Conservation (phyloP, 2,797 vertebrate species). For the Thunnus albacares region DNA sequence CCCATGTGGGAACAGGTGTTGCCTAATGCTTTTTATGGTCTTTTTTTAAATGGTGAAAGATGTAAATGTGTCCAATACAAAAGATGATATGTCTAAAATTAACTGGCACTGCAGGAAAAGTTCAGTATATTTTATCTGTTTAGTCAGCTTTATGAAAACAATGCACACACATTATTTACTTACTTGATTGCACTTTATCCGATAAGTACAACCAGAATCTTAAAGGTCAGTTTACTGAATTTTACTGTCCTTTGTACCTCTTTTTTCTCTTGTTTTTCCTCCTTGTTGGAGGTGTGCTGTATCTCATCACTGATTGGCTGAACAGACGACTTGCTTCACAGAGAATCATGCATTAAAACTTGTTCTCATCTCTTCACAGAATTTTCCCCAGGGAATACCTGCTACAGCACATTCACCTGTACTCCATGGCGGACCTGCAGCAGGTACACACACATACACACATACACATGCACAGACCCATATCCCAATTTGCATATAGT, state of each 20-base stretch:
- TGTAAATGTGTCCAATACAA: too few species aligned
- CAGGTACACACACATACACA: constrained; percentile 86
- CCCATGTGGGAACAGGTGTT: background rate
- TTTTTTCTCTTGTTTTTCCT: background rate
- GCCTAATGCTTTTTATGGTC: background rate
- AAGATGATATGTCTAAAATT: background rate
- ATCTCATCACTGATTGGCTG: background rate
- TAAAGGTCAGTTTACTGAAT: background rate
- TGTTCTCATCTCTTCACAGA: constrained; percentile 78
- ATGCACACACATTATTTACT: background rate
- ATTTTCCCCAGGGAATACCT: constrained; percentile 98
- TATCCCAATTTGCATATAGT: background rate
- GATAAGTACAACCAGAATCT: background rate
- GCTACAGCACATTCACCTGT: constrained; percentile 97
- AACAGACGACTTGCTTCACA: background rate
- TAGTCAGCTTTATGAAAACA: background rate
- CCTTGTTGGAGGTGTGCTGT: background rate
- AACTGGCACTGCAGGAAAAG: background rate
- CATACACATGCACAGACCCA: background rate
- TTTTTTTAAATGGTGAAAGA: too few species aligned
- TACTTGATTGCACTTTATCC: background rate
- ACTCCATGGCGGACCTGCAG: constrained; percentile 96
- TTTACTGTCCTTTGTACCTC: background rate
- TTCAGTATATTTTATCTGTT: background rate
- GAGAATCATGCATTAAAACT: background rate